Evolutionary conservation across 2,113 vertebrate genomes (phyloP).

Genomic region (Boulengeromyrus knoepffleri): DNA sequence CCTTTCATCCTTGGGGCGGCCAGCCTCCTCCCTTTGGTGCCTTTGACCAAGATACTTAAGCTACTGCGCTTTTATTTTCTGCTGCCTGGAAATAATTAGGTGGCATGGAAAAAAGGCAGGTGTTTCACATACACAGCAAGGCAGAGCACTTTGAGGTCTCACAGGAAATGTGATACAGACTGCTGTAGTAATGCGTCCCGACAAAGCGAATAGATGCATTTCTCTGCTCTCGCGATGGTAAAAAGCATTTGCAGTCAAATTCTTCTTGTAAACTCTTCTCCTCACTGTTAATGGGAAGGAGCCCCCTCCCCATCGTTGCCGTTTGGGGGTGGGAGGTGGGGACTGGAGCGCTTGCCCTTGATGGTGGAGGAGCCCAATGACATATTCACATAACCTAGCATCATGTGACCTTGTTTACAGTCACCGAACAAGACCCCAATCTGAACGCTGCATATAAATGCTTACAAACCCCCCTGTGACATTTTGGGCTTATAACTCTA

Average conservation of each 20-base stretch:
- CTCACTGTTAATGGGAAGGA: not conserved
- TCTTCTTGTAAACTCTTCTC: not conserved
- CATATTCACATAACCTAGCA: not conserved
- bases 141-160: not conserved
- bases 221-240: not conserved
- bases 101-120: not conserved
- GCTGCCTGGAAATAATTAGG: not conserved
- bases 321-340: not conserved
- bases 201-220: not conserved
- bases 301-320: not conserved
- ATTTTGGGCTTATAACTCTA: not conserved
- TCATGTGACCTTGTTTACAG: not conserved
- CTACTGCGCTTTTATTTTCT: not conserved
- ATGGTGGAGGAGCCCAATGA: not conserved
- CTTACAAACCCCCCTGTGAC: not conserved
- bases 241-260: not conserved
- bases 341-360: not conserved
- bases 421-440: not conserved
- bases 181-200: not conserved
- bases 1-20: not conserved
- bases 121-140: not conserved
- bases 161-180: not conserved
- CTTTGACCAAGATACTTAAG: not conserved
- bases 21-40: not conserved
- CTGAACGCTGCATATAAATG: not conserved